phyloP scores from a whole-genome alignment of 1,140 invertebrate genomes.

The Bombus picipes region DNA sequence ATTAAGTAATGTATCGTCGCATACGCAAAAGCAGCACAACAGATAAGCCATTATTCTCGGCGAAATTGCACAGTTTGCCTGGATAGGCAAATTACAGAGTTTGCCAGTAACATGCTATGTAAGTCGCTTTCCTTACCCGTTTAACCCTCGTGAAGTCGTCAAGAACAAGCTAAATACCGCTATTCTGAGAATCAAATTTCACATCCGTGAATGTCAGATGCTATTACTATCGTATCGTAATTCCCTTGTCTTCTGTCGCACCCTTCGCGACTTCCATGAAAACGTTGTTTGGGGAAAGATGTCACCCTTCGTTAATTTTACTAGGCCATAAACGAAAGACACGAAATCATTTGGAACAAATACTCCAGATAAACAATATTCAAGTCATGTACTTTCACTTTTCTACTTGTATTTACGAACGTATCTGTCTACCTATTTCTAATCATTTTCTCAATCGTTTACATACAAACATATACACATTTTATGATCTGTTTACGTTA shows the following conservation, averaged over 20 bases:
- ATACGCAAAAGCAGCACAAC: not conserved
- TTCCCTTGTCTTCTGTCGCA: not conserved
- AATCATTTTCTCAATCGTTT: too few relatives aligned
- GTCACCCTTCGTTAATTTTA: not conserved
- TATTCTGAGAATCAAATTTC: conserved; percentile 10
- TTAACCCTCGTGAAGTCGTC: conserved; percentile 1
- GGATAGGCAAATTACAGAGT: not conserved
- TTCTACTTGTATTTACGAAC: too few relatives aligned
- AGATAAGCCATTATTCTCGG: not conserved
- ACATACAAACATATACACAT: too few relatives aligned
- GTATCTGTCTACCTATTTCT: too few relatives aligned
- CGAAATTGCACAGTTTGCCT: not conserved
- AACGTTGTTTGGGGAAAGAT: not conserved
- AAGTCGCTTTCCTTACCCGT: not conserved
- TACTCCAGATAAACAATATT: not conserved
- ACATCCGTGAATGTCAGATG: conserved; percentile 5
- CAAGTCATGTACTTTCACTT: not conserved
- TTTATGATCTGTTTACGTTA: not conserved
- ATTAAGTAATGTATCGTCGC: not conserved
- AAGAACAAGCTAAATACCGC: conserved; percentile 9
- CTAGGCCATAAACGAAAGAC: not conserved
- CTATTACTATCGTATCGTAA: not conserved
- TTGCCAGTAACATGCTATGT: not conserved
- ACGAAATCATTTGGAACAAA: not conserved
- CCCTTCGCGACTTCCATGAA: not conserved